phyloP scores from a whole-genome alignment of 2,113 vertebrate genomes.

The Pithys albifrons region DNA sequence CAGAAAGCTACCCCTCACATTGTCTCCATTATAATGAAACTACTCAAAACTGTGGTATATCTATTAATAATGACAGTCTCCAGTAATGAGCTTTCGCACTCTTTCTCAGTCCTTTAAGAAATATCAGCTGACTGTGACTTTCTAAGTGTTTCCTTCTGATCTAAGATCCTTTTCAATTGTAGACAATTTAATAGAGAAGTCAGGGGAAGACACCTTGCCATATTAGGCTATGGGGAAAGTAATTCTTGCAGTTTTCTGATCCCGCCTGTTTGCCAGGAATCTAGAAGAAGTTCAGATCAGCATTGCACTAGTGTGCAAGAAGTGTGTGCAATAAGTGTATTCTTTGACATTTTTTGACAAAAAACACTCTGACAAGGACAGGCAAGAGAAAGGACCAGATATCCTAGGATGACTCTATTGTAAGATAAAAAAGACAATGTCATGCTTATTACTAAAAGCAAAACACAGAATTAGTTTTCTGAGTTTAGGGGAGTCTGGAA shows the following conservation, averaged over 20 bases:
- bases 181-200: background rate
- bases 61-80: background rate
- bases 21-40: background rate
- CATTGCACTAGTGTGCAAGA: background rate
- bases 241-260: background rate
- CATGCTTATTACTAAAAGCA: background rate
- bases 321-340: background rate
- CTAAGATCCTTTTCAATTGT: background rate
- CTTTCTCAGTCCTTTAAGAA: background rate
- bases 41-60: background rate
- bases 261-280: background rate
- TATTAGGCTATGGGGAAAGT: background rate
- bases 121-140: background rate
- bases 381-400: background rate
- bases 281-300: background rate
- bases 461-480: background rate
- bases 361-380: background rate
- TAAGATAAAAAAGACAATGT: background rate
- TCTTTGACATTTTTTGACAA: background rate
- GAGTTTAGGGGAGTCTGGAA: background rate
- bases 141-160: background rate
- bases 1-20: background rate
- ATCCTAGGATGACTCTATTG: background rate
- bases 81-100: background rate
- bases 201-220: background rate